Evolutionary conservation across 2,113 vertebrate species (phyloP).

Genomic region (Odocoileus hemionus): DNA sequence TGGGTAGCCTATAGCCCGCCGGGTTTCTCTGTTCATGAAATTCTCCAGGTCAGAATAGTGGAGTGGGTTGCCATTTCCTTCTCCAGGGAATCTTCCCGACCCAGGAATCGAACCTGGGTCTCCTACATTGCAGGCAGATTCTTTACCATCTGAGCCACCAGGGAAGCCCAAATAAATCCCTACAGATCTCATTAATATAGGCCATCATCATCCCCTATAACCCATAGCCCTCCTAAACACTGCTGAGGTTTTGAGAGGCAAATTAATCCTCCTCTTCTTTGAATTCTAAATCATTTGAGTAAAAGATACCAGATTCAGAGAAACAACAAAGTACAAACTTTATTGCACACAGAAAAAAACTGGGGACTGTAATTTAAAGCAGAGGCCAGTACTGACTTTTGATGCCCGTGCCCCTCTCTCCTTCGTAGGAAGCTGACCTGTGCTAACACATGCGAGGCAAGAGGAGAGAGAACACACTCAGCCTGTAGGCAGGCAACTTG

Average conservation of each 20-base stretch:
- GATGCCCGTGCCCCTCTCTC: too few relatives aligned
- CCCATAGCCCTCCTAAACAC: background rate
- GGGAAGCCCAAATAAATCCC: background rate
- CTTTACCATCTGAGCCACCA: background rate
- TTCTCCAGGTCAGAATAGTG: background rate
- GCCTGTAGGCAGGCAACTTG: background rate
- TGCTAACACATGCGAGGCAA: background rate
- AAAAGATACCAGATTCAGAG: background rate
- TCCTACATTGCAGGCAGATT: background rate
- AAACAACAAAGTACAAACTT: background rate
- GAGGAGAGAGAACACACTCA: background rate
- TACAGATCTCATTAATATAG: background rate
- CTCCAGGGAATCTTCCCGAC: background rate
- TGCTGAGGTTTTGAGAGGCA: background rate
- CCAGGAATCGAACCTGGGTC: fast-evolving
- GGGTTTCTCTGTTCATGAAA: background rate
- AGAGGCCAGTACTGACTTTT: background rate
- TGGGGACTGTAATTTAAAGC: background rate
- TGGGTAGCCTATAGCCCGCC: background rate
- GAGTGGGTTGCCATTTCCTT: background rate
- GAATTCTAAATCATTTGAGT: background rate
- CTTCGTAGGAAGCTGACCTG: background rate
- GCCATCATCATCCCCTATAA: background rate
- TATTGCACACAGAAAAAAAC: background rate
- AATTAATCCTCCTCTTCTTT: background rate